Evolutionary conservation across 2,797 vertebrate species (phyloP).

Genomic region (Pitangus sulphuratus): DNA sequence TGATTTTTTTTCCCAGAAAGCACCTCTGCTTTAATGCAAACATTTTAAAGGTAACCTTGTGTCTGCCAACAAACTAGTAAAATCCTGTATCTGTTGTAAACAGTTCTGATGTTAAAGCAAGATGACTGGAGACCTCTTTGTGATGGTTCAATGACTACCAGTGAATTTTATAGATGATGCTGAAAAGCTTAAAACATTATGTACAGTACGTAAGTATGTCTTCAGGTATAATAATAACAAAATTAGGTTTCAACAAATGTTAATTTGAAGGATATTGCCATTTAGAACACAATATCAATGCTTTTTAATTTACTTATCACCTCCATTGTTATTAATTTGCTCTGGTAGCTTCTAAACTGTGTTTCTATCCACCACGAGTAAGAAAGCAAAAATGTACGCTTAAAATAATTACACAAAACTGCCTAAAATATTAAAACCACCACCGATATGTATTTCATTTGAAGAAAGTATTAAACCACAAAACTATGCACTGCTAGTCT

Average conservation of each 20-base stretch:
- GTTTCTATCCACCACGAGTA: neutral
- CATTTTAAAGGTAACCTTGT: conserved; percentile 24
- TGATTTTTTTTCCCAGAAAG: neutral
- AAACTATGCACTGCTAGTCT: neutral
- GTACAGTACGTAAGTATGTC: neutral
- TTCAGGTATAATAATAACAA: neutral
- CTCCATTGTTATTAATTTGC: neutral
- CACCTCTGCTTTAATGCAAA: neutral
- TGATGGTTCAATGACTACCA: neutral
- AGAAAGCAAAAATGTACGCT: neutral
- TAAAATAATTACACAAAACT: neutral
- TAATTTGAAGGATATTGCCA: neutral
- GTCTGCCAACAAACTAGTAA: neutral
- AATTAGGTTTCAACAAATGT: neutral
- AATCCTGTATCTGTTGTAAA: neutral
- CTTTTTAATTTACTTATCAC: neutral
- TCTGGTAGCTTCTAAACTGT: neutral
- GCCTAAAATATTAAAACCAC: neutral
- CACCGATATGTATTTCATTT: neutral
- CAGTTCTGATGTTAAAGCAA: neutral
- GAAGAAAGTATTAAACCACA: neutral
- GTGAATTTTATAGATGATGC: neutral
- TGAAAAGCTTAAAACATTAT: neutral
- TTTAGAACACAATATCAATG: neutral
- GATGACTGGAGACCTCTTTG: neutral